These are phyloP conservation scores for Petaurus breviceps DNA, from an alignment of 2,113 vertebrate genomes.

Conservation along the genomic window DNA sequence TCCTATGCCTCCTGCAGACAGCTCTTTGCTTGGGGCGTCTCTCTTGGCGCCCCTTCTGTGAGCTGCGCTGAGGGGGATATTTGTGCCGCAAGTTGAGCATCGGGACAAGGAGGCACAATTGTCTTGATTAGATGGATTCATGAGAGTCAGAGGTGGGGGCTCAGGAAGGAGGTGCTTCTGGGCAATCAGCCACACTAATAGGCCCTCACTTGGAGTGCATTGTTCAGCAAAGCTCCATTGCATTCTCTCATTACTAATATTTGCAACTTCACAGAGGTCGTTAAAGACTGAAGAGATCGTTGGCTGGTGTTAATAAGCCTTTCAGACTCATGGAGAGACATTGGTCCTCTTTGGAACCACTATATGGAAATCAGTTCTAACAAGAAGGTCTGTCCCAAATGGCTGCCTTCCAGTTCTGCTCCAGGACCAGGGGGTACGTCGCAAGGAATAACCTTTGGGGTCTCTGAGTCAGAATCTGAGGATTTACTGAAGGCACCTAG, in stretches of 20 bases:
- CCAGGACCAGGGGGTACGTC: neutral
- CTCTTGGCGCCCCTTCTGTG: slow-evolving; percentile 28
- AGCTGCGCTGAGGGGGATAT: slow-evolving; percentile 1
- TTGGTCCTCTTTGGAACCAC: neutral
- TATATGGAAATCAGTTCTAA: neutral
- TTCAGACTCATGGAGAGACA: slow-evolving; percentile 17
- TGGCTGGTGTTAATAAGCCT: neutral
- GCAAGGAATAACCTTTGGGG: neutral
- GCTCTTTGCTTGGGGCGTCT: slow-evolving; percentile 20
- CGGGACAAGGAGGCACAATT: slow-evolving; percentile 37
- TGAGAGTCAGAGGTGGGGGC: slow-evolving; percentile 56
- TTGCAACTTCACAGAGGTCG: slow-evolving; percentile 38
- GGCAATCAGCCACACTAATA: slow-evolving; percentile 70
- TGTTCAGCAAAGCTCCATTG: slow-evolving; percentile 60
- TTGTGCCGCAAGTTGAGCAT: slow-evolving; percentile 48
- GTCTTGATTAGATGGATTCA: slow-evolving; percentile 67
- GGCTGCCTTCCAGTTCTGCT: neutral
- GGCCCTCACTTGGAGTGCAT: slow-evolving; percentile 64
- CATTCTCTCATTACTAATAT: slow-evolving; percentile 50
- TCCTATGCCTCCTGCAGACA: neutral
- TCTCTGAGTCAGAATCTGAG: neutral
- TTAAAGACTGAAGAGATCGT: neutral
- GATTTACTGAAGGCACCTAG: neutral
- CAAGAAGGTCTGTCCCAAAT: neutral
- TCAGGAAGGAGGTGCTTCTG: slow-evolving; percentile 70